A percentile compares a stretch with the other conserved stretches of the same genome.
Conservation (phyloP, 2,888 invertebrate species). For the Rhorus exstirpatorius region DNA sequence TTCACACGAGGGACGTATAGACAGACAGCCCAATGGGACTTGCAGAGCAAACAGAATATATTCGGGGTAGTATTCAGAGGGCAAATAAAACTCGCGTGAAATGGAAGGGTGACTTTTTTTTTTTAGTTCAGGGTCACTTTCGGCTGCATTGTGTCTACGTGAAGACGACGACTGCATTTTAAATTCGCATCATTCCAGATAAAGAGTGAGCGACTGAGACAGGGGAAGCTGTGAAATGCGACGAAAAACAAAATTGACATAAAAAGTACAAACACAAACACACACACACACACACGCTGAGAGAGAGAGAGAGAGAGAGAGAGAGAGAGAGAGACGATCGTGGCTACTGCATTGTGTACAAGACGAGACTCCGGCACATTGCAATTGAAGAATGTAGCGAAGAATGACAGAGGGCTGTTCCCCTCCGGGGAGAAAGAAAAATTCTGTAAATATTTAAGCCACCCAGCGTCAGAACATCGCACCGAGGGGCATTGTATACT, state of each 20-base stretch:
- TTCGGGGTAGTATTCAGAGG: slow-evolving; percentile 66
- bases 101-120: slow-evolving; percentile 43
- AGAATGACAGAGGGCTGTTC: slow-evolving; percentile 25
- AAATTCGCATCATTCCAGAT: slow-evolving; percentile 3
- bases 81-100: slow-evolving; percentile 64
- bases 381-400: slow-evolving; percentile 37
- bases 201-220: background rate
- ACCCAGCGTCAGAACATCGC: slow-evolving; percentile 35
- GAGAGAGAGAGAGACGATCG: slow-evolving; percentile 19
- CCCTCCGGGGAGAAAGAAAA: slow-evolving; percentile 51
- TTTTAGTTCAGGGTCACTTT: slow-evolving; percentile 12
- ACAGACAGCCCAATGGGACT: slow-evolving; percentile 14
- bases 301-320: too few species aligned
- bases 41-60: slow-evolving; percentile 67
- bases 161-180: slow-evolving; percentile 32
- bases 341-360: background rate
- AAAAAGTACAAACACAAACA: background rate
- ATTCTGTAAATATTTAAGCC: slow-evolving; percentile 75
- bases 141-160: slow-evolving; percentile 40
- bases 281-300: background rate
- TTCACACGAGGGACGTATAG: slow-evolving; percentile 3
- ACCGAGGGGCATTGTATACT: slow-evolving; percentile 20
- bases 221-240: slow-evolving; percentile 1
- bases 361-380: slow-evolving; percentile 33
- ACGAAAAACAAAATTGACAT: slow-evolving; percentile 1